Percentiles rank a stretch among this genome's conserved stretches.
phyloP scores from a whole-genome alignment of 2,113 vertebrate species.

The Crotophaga sulcirostris region DNA sequence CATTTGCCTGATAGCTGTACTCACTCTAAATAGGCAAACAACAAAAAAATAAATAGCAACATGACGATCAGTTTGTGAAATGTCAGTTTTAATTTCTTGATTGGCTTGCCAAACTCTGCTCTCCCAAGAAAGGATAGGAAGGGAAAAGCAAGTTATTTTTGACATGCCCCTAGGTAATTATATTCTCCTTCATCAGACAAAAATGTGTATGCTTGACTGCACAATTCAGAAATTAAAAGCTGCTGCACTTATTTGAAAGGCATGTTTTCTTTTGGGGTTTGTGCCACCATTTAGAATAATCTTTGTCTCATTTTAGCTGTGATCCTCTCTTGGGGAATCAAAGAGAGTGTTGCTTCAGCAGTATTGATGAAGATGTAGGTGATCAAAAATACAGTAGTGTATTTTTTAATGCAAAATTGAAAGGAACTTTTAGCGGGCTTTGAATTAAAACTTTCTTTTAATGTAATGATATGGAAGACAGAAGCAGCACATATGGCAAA shows the following conservation, averaged over 20 bases:
- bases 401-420: neutral
- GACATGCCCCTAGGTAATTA: conserved; percentile 50
- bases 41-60: conserved; percentile 10
- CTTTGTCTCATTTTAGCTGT: conserved; percentile 26
- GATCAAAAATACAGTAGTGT: neutral
- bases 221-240: conserved; percentile 50
- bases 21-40: conserved; percentile 35
- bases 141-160: conserved; percentile 57
- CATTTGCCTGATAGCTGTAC: conserved; percentile 28
- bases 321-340: neutral
- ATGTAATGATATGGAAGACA: neutral
- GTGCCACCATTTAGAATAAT: conserved; percentile 51
- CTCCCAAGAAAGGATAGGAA: conserved; percentile 32
- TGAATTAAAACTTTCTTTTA: neutral
- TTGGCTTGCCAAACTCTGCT: conserved; percentile 55
- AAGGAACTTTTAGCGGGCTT: neutral
- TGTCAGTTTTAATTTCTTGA: conserved; percentile 74
- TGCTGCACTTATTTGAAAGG: conserved; percentile 45
- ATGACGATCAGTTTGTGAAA: conserved; percentile 52
- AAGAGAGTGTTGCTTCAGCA: neutral
- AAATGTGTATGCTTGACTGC: conserved; percentile 25
- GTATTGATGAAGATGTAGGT: neutral
- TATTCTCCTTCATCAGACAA: conserved; percentile 59
- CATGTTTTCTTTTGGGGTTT: conserved; percentile 55
- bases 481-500: neutral